A percentile compares a stretch with the other conserved stretches of the same genome.
Evolutionary conservation across 23 tunicate species (phyloP).

Genomic region (Botrylloides violaceus): DNA sequence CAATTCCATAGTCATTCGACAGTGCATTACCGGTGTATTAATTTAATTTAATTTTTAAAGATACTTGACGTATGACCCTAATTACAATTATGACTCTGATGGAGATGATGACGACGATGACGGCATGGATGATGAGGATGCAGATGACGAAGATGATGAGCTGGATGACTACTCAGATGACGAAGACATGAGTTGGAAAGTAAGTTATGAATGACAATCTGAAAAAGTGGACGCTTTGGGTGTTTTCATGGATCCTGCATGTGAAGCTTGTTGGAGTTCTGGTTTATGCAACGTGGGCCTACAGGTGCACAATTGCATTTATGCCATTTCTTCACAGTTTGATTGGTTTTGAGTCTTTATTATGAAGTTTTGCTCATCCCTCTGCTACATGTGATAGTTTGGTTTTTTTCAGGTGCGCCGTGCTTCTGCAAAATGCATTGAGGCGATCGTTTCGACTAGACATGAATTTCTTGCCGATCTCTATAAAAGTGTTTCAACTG

Average conservation of each 20-base stretch:
- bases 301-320: too few species aligned
- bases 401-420: slow-evolving; percentile 53
- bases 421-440: slow-evolving; percentile 91
- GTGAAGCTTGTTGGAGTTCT: too few species aligned
- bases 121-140: slow-evolving; percentile 53
- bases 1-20: too few species aligned
- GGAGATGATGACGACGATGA: slow-evolving; percentile 67
- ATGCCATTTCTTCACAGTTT: background rate
- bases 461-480: slow-evolving; percentile 61
- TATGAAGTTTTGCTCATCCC: too few species aligned
- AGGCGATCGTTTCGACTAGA: slow-evolving; percentile 74
- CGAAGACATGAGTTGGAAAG: slow-evolving; percentile 99
- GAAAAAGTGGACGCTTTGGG: too few species aligned
- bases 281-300: too few species aligned
- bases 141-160: slow-evolving; percentile 82
- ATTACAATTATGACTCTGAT: slow-evolving; percentile 71
- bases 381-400: background rate
- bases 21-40: background rate
- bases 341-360: background rate
- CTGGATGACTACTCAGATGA: slow-evolving; percentile 98
- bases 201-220: slow-evolving; percentile 1
- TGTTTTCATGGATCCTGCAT: too few species aligned
- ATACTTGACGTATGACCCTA: slow-evolving; percentile 82
- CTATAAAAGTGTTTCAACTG: slow-evolving; percentile 56
- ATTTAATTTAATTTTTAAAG: slow-evolving; percentile 32